Conservation (phyloP, 2,888 invertebrate species). For the Dryomyza anilis region DNA sequence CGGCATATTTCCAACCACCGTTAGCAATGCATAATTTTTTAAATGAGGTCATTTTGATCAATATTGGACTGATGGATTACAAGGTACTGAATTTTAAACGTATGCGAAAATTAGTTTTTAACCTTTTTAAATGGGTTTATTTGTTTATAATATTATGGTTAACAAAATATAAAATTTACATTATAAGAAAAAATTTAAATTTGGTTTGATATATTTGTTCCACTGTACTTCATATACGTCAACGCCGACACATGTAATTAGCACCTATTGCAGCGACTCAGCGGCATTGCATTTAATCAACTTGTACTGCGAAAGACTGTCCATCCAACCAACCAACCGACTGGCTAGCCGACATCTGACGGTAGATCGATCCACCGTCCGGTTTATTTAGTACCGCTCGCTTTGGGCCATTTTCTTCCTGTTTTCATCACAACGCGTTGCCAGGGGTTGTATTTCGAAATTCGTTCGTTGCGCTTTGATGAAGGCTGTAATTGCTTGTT, state of each 20-base stretch:
- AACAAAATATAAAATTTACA: too few relatives aligned
- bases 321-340: neutral
- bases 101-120: too few relatives aligned
- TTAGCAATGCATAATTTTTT: too few relatives aligned
- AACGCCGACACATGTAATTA: constrained; percentile 38
- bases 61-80: too few relatives aligned
- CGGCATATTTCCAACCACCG: too few relatives aligned
- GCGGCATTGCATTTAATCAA: neutral
- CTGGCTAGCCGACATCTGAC: neutral
- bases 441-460: neutral
- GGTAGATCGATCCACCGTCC: neutral
- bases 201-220: too few relatives aligned
- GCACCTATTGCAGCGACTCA: constrained; percentile 38
- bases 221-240: neutral
- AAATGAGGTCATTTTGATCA: too few relatives aligned
- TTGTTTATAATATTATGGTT: too few relatives aligned
- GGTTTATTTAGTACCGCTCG: neutral
- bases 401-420: neutral
- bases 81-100: too few relatives aligned
- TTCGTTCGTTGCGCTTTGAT: constrained; percentile 38
- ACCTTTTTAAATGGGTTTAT: too few relatives aligned
- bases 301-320: neutral
- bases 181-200: too few relatives aligned
- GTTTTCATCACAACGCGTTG: neutral
- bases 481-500: constrained; percentile 41